Evolutionary conservation across 2,113 vertebrate genomes (phyloP).

Genomic region (Psophia crepitans): DNA sequence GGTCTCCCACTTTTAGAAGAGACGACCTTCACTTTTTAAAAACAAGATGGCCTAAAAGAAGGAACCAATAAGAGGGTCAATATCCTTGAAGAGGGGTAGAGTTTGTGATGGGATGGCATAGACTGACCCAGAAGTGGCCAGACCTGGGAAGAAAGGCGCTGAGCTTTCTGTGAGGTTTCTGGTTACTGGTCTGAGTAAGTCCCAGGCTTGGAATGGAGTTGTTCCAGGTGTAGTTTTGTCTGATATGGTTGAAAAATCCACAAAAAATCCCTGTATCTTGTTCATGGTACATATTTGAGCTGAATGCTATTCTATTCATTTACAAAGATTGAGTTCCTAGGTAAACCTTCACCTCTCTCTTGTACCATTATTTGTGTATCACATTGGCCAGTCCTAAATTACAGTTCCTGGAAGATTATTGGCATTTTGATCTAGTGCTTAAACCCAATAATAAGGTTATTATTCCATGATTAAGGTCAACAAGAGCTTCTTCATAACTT

Average conservation of each 20-base stretch:
- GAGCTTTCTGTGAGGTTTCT: neutral
- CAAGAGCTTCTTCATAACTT: neutral
- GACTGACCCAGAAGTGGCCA: neutral
- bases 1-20: neutral
- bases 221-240: neutral
- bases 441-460: neutral
- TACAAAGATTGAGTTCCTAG: conserved; percentile 5
- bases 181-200: neutral
- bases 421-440: neutral
- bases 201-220: neutral
- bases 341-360: conserved; percentile 22
- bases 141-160: neutral
- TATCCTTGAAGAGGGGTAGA: neutral
- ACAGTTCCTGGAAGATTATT: neutral
- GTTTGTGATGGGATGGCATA: neutral
- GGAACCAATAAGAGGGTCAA: neutral
- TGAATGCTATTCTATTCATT: neutral
- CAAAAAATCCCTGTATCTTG: neutral
- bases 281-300: neutral
- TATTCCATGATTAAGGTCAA: neutral
- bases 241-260: neutral
- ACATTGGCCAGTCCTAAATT: neutral
- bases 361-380: neutral
- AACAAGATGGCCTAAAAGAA: neutral
- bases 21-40: neutral